A percentile compares a stretch with the other conserved stretches of the same genome.
These are phyloP conservation scores for Apeltes quadracus DNA, from an alignment of 2,113 vertebrate species.

Conservation along the genomic window DNA sequence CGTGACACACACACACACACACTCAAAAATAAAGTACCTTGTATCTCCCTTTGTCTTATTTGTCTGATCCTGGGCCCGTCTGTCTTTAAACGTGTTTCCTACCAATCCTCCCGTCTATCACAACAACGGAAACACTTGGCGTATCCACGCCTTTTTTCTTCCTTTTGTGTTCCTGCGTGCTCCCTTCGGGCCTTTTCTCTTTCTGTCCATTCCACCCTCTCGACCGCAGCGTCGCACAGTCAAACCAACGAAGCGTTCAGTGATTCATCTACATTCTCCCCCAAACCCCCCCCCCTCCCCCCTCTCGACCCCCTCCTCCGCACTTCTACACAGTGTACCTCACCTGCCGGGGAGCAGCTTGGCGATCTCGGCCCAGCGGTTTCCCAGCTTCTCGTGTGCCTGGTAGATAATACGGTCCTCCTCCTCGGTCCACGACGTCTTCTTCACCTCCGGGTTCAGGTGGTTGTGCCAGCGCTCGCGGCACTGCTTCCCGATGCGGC, in stretches of 20 bases:
- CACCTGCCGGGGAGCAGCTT: constrained; percentile 99
- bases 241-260: constrained; percentile 41
- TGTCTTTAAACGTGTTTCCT: background rate
- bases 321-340: constrained; percentile 5
- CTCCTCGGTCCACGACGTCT: constrained; percentile 99
- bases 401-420: constrained; percentile 99
- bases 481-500: constrained; percentile 98
- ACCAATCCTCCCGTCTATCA: background rate
- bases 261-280: constrained; percentile 51
- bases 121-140: background rate
- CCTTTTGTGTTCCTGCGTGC: constrained; percentile 2
- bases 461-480: constrained; percentile 99
- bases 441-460: constrained; percentile 99
- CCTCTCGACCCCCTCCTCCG: background rate
- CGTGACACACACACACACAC: constrained; percentile 19
- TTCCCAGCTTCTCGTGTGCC: constrained; percentile 98
- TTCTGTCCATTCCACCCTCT: constrained; percentile 30
- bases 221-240: constrained; percentile 48
- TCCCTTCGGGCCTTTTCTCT: background rate
- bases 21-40: constrained; percentile 10
- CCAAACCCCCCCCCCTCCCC: background rate
- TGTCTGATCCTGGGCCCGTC: constrained; percentile 6
- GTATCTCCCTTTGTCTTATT: constrained; percentile 1
- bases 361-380: constrained; percentile 99
- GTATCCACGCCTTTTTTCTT: constrained; percentile 12